Evolutionary conservation across 1,140 invertebrate genomes (phyloP), one percentile per base, ranked within the genome.

Genomic region (Neodiprion pinetum): DNA sequence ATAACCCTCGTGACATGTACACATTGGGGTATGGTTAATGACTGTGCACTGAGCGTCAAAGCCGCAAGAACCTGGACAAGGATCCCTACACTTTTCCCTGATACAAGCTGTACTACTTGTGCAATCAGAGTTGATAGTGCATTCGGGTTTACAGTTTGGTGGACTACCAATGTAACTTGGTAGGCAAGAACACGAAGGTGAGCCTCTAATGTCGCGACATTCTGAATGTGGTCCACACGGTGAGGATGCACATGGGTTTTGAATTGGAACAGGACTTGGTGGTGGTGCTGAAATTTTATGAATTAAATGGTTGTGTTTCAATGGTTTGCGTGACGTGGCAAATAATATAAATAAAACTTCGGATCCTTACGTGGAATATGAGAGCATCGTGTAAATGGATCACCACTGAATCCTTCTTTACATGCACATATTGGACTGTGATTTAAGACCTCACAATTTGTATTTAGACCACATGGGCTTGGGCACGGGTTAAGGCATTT

Each of bases 41-140:
- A 88, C 87, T 66, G 76, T 79, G 72, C 88, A 89, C 48, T 81
- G 75, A 0, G 86, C 88, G 80, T 85, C 85, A 0, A 78, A 4
- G 9, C 88, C 88, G 65, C 89, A 89, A 28, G 92, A 91, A 72
- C 92, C 92, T 76, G 89, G 86, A 79, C 93, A 95, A 53, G 93
- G 93, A 86, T 95, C 92, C 47, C 90, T 89, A 80, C 94, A 95
- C 84, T 91, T 93, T 77, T 93, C 90, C 85, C 91, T 93, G 78
- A 93, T 91, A 80, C 94, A 95, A 40, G 93, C 93, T 74, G 90
- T 88, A 77, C 93, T 91, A 76, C 89, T 89, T 40, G 92, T 89
- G 86, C 94, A 95, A 81, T 95, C 92, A 68, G 91, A 91, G 84
- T 94, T 94, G 4, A 93, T 91, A 10, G 93, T 91, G 79, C 94